A percentile compares a stretch with the other conserved stretches of the same genome.
Conservation (phyloP, 37 sponge, comb jelly and placozoan species). For the Hormiphora californensis region DNA sequence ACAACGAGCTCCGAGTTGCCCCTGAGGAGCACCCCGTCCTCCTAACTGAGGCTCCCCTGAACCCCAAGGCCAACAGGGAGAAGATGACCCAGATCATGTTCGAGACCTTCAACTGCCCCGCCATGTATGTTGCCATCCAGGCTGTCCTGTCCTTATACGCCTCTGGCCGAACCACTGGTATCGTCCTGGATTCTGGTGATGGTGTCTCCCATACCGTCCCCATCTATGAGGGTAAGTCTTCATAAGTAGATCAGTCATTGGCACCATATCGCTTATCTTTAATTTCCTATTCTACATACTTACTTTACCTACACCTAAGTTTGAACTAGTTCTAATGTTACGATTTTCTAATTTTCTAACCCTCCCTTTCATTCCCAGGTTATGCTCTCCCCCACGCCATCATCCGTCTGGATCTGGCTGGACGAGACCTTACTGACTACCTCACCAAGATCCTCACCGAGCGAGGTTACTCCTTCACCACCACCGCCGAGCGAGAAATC, state of each 20-base stretch:
- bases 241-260: neutral
- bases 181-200: slow-evolving; percentile 73
- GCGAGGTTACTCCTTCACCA: slow-evolving; percentile 74
- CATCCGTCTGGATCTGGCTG: slow-evolving; percentile 75
- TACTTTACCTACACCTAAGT: neutral
- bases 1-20: slow-evolving; percentile 67
- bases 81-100: slow-evolving; percentile 74
- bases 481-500: slow-evolving; percentile 72
- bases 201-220: slow-evolving; percentile 74
- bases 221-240: slow-evolving; percentile 64
- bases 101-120: slow-evolving; percentile 77
- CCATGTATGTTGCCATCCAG: slow-evolving; percentile 74
- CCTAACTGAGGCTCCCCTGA: slow-evolving; percentile 68
- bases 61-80: slow-evolving; percentile 67
- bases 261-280: too few species aligned
- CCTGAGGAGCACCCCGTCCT: slow-evolving; percentile 72
- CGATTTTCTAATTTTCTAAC: neutral
- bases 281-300: too few species aligned
- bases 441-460: slow-evolving; percentile 74
- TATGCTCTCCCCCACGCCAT: slow-evolving; percentile 77
- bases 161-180: slow-evolving; percentile 73
- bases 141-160: slow-evolving; percentile 75
- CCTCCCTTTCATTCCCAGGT: neutral
- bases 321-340: neutral
- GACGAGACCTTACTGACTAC: slow-evolving; percentile 74